Base-by-base conservation (phyloP, 2,797 vertebrate genomes). In the Cynodonichthys magdalenae region DNA sequence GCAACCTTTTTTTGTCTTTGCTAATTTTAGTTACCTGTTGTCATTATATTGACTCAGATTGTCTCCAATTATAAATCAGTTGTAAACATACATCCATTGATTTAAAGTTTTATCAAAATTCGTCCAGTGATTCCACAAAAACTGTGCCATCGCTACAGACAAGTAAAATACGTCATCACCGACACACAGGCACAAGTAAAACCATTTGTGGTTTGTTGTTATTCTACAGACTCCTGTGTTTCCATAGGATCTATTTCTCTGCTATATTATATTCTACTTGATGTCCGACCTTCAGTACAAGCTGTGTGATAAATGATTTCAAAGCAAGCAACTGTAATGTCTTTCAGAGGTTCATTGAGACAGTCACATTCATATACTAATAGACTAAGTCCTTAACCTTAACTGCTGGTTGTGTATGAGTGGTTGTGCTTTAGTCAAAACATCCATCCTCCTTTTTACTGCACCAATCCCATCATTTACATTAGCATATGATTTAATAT, bases 401-500 rank as follows among this genome's bases (percentile, higher is more conserved):
- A 65, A 59, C 41, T 74, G 51, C 70, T 76, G 57, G 57, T 61
- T 57, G 70, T 17, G 39, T 60, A 54, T 29, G 49, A 59, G 55
- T 18, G 50, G 24, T 63, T 54, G 34, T 60, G 50, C 58, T 66
- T 9, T 24, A 76, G 66, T 83, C 68, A 59, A 77, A 76, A 63
- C 24, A 78, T 80, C 63, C 74, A 17, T 61, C 63, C 73, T n/a
- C 58, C 44, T 74, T 66, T 71, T 81, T 80, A 82, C 10, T 44
- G 58, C 46, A 20, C 29, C 53, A 55, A 51, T 63, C 41, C 47
- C 80, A 66, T 77, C 74, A 70, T 68, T 58, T 61, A 31, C 10
- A 44, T 75, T 66, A 63, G 46, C 64, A 51, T 39, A 20, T 69
- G 66, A 76, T 73, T 56, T 69, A 58, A 63, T 68, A 29, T 73